These are phyloP conservation scores for Allochrocebus solatus DNA, from an alignment of 2,797 vertebrate genomes.

Conservation along the genomic window DNA sequence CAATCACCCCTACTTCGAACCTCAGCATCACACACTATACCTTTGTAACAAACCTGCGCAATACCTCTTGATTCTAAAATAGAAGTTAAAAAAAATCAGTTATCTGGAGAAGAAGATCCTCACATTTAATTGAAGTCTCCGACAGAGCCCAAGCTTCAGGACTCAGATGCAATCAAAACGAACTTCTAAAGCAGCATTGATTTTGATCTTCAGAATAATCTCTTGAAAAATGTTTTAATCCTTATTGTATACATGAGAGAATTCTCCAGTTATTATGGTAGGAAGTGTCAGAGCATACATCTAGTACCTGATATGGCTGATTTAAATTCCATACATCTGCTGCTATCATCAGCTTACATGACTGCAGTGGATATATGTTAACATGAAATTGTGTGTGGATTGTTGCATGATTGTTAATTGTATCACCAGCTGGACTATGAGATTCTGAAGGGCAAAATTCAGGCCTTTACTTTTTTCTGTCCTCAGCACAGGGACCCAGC, in stretches of 20 bases:
- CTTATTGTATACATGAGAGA: neutral
- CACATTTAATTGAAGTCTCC: neutral
- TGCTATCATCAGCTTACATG: neutral
- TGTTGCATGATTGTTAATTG: neutral
- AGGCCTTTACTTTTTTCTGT: neutral
- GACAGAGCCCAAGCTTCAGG: neutral
- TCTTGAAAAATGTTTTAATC: neutral
- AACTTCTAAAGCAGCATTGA: neutral
- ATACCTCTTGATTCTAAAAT: neutral
- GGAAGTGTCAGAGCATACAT: neutral
- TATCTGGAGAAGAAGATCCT: neutral
- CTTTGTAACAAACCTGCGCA: neutral
- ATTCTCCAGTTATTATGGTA: neutral
- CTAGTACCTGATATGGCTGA: neutral
- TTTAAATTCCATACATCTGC: neutral
- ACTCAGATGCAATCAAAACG: neutral
- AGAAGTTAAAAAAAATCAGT: neutral
- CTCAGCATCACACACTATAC: neutral
- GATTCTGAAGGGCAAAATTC: neutral
- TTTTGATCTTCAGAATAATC: neutral
- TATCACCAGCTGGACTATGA: neutral
- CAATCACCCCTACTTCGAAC: neutral
- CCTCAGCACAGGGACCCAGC: neutral
- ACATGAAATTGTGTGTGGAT: neutral
- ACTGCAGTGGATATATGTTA: neutral